Base-by-base conservation (phyloP, 2,888 invertebrate genomes). In the Sceliomorpha sp. region DNA sequence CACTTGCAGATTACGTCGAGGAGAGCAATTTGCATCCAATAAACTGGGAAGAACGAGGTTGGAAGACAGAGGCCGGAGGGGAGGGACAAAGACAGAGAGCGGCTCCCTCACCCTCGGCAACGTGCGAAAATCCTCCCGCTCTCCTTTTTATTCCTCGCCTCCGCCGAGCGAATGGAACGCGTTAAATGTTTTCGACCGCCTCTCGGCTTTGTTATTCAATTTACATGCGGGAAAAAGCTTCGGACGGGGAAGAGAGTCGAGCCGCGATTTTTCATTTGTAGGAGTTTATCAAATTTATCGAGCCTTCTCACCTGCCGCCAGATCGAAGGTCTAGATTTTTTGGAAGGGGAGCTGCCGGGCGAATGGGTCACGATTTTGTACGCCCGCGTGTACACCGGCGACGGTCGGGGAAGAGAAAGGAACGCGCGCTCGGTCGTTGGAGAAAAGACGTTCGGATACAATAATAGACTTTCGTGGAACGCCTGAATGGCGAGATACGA, bases 1-100 rank as follows among this genome's bases (percentile, higher is more conserved):
- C 29, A 27, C 48, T 55, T 32, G 55, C 50, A 40, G 64, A 64
- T 64, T 64, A 50, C 50, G 64, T 27, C 40, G 55, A 55, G 55
- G 47, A 51, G 40, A 58, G 39, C 45, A 53, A 62, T 62, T 62
- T 62, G 62, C 62, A 62, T 62, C 45, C 62, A 62, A 62, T 62
- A 53, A 62, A 62, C 37, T 27, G 51, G 17, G 37, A 24, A 24
- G 14, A 32, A 34, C 29, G 31, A 24, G 60, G 10, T 32, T 20
- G 15, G 8, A 32, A 26, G 12, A 13, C 40, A 24, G 51, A 17
- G 8, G 27, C 12, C n/a, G 37, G 14, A 12, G 1, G 37, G 29
- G 34, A 31, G 39, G 8, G 29, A 32, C n/a, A 29, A n/a, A 31
- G 47, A 47, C 15, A 9, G 58, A 47, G 17, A 36, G 27, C 12